Conservation (phyloP, 2,888 invertebrate genomes). For the Norana najaformis region DNA sequence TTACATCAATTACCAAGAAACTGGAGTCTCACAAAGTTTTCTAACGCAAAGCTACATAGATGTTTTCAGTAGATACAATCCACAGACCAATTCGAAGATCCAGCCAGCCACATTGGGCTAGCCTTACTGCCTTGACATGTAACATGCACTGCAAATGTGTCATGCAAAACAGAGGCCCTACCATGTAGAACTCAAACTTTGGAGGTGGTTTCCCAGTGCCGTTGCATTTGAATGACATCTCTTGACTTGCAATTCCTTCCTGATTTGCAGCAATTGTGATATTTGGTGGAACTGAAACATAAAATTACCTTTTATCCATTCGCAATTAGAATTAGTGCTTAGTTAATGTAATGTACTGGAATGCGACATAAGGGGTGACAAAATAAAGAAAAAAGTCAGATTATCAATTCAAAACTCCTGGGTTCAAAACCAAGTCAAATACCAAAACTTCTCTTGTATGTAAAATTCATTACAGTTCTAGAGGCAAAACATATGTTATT, state of each 20-base stretch:
- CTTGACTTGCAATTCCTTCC: slow-evolving; percentile 43
- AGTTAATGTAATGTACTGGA: background rate
- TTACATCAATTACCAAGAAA: background rate
- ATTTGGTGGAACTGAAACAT: slow-evolving; percentile 42
- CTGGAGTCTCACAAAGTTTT: background rate
- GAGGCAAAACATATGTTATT: no score
- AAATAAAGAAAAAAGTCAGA: no score
- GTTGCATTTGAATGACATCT: slow-evolving; percentile 40
- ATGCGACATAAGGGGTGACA: no score
- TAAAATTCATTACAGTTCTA: no score
- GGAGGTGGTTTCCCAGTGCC: slow-evolving; percentile 42
- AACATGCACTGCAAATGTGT: background rate
- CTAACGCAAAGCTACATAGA: background rate
- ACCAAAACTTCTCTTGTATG: no score
- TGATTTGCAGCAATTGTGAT: slow-evolving; percentile 29
- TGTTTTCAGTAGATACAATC: background rate
- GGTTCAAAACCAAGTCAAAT: no score
- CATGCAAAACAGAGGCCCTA: background rate
- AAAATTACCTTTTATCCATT: background rate
- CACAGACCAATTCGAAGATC: background rate
- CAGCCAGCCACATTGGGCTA: background rate
- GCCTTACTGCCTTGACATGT: no score
- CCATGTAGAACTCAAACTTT: slow-evolving; percentile 44
- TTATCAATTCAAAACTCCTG: no score
- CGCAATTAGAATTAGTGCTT: background rate